Percentiles rank a stretch among this genome's conserved stretches.
Evolutionary conservation across 1,140 invertebrate species (phyloP).

Genomic region (Andricus grossulariae): DNA sequence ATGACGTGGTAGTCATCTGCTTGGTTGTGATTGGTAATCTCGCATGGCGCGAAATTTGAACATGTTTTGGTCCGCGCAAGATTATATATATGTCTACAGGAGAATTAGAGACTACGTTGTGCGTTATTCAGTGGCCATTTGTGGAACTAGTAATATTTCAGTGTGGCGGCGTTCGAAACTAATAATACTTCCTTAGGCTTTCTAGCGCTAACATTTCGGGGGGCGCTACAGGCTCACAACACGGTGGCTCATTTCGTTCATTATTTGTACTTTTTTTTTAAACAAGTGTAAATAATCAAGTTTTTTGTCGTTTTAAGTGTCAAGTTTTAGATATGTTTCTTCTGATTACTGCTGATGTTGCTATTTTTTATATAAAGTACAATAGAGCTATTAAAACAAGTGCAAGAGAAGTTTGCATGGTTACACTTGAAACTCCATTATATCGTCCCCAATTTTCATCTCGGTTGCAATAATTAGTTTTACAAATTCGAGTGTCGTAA

Average conservation of each 20-base stretch:
- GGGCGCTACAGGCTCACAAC: too few relatives aligned
- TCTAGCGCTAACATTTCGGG: too few relatives aligned
- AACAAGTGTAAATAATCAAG: not conserved
- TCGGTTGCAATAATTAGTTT: not conserved
- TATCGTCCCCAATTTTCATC: slow-evolving; percentile 14
- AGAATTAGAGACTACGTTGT: too few relatives aligned
- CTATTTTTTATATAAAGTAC: not conserved
- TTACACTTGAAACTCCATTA: slow-evolving; percentile 3
- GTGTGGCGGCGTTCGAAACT: too few relatives aligned
- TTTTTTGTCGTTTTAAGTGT: not conserved
- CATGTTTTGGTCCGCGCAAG: too few relatives aligned
- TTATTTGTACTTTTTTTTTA: slow-evolving; percentile 12
- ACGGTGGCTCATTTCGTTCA: not conserved
- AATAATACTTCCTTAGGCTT: too few relatives aligned
- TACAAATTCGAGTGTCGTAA: not conserved
- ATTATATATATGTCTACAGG: too few relatives aligned
- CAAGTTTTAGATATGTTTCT: not conserved
- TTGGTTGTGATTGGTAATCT: too few relatives aligned
- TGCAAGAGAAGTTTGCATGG: not conserved
- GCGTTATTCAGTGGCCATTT: too few relatives aligned
- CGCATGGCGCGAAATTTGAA: too few relatives aligned
- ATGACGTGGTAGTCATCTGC: too few relatives aligned
- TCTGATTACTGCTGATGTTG: not conserved
- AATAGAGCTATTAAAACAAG: not conserved
- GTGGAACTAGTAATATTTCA: too few relatives aligned